phyloP scores from a whole-genome alignment of 92 coral and sea anemone genomes.

The Zoanthus gigantus region DNA sequence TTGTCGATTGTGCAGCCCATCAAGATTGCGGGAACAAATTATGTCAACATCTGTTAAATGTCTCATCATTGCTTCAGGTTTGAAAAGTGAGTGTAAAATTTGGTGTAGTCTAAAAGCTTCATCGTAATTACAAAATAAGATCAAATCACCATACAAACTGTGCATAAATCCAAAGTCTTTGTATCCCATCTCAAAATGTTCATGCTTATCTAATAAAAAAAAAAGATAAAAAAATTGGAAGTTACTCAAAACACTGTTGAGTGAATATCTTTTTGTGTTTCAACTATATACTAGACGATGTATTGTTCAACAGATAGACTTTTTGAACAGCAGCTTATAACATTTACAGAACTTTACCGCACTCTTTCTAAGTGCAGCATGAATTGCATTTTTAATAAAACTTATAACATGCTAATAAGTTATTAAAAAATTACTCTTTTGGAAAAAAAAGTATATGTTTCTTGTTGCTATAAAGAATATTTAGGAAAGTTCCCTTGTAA shows the following conservation, averaged over 20 bases:
- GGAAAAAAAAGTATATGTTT: no score
- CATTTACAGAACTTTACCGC: no score
- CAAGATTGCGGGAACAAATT: conserved; percentile 74
- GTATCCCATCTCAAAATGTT: conserved; percentile 90
- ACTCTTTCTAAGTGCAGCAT: no score
- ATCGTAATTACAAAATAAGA: conserved; percentile 86
- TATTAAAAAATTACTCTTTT: no score
- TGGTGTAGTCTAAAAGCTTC: conserved; percentile 84
- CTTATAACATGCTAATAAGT: no score
- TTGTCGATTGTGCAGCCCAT: conserved; percentile 61
- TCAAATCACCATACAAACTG: conserved; percentile 90
- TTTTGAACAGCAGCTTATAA: no score
- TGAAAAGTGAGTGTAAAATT: conserved; percentile 77
- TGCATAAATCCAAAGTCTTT: conserved; percentile 99
- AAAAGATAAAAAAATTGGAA: background rate
- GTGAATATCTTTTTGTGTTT: background rate
- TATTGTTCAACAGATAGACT: no score
- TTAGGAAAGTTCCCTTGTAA: no score
- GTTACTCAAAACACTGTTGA: no score
- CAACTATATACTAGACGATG: no score
- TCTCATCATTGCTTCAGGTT: conserved; percentile 78
- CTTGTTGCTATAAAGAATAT: no score
- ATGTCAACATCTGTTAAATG: conserved; percentile 78
- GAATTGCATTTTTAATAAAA: no score
- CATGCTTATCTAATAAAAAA: conserved; percentile 70